Conservation (phyloP, 2,113 vertebrate genomes). For the Bubo blakistoni region DNA sequence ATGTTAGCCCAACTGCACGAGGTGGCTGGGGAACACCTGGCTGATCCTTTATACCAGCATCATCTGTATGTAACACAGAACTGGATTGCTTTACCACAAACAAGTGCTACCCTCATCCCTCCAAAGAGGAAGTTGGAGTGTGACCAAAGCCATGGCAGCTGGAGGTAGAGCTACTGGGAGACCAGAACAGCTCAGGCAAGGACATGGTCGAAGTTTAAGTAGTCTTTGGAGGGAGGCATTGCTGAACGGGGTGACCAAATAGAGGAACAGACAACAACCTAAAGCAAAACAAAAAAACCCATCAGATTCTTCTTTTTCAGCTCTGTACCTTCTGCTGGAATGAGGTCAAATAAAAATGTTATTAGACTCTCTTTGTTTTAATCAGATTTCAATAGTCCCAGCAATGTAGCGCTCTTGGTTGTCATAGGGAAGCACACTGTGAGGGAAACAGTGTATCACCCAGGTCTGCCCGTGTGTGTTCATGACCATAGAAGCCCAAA, state of each 20-base stretch:
- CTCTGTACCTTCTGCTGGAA: background rate
- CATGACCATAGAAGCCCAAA: background rate
- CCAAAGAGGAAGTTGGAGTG: background rate
- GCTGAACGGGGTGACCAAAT: background rate
- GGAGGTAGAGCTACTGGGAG: background rate
- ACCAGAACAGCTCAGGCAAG: background rate
- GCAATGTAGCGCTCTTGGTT: background rate
- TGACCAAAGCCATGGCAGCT: accelerated
- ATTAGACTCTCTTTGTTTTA: background rate
- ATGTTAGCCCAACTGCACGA: background rate
- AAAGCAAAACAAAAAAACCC: background rate
- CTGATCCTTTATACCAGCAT: background rate
- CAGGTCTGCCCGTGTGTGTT: background rate
- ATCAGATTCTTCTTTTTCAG: background rate
- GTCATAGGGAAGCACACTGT: background rate
- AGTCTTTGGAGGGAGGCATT: background rate
- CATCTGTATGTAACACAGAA: background rate
- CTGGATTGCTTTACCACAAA: background rate
- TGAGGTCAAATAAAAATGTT: background rate
- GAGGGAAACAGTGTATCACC: background rate
- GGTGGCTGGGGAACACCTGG: background rate
- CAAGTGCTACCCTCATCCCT: background rate
- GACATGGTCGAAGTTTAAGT: background rate
- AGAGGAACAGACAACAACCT: background rate
- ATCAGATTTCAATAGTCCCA: background rate